These are phyloP conservation scores for Drosophila yooni DNA, from an alignment of 2,888 invertebrate genomes.

Conservation along the genomic window DNA sequence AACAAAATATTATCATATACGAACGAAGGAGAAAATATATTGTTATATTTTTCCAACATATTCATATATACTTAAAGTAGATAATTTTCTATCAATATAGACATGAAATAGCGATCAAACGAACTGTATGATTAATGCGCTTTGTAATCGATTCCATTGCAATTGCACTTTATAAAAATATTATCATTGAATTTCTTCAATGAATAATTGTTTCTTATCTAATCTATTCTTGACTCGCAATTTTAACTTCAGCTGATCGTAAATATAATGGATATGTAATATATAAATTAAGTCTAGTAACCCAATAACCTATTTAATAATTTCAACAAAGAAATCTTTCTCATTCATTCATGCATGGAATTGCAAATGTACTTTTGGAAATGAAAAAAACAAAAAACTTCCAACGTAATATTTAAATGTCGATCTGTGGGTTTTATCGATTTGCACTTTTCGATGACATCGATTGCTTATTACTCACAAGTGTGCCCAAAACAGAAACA, in stretches of 20 bases:
- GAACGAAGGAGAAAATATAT: neutral
- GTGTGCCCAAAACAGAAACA: constrained; percentile 11
- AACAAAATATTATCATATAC: neutral
- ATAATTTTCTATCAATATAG: neutral
- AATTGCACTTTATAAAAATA: neutral
- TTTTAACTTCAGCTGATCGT: neutral
- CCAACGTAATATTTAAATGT: neutral
- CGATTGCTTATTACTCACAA: constrained; percentile 26
- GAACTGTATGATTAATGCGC: neutral
- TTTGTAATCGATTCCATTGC: neutral
- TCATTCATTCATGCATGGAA: neutral
- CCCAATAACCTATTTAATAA: neutral
- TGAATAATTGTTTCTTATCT: neutral
- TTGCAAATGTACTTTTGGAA: neutral
- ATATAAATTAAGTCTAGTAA: neutral
- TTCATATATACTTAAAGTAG: neutral
- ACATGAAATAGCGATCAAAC: neutral
- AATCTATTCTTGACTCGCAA: neutral
- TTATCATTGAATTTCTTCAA: neutral
- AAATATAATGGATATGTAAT: neutral
- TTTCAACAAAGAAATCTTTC: neutral
- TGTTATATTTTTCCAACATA: neutral
- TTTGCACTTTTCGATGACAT: neutral
- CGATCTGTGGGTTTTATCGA: constrained; percentile 2
- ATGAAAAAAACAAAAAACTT: neutral